These are phyloP conservation scores for Oxygymnocypris stewartii DNA, from an alignment of 2,113 vertebrate genomes.

Conservation along the genomic window DNA sequence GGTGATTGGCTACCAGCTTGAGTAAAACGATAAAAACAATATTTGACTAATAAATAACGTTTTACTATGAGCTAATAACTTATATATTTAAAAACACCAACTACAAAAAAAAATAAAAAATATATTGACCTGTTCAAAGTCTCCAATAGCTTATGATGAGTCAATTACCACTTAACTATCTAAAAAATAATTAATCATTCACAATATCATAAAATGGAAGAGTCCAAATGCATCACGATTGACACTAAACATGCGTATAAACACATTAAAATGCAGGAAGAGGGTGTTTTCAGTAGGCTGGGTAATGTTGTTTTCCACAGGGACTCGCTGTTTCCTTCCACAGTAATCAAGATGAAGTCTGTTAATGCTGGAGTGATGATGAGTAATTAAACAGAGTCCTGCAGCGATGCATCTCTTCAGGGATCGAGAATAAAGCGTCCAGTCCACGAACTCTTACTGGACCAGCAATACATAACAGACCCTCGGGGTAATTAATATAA, in stretches of 20 bases:
- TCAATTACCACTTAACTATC: neutral
- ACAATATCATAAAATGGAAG: neutral
- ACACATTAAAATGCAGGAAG: neutral
- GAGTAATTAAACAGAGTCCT: neutral
- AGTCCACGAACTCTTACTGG: neutral
- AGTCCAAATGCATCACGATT: too few species aligned
- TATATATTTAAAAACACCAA: neutral
- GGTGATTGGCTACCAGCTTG: neutral
- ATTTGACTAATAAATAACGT: neutral
- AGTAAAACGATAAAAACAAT: neutral
- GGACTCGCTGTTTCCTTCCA: neutral
- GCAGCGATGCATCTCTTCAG: neutral
- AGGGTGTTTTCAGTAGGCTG: constrained; percentile 28
- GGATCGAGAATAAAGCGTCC: neutral
- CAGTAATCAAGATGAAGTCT: constrained; percentile 9
- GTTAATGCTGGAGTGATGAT: neutral
- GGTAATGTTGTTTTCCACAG: neutral
- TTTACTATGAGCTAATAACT: neutral
- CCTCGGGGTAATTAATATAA: neutral
- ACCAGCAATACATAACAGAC: neutral
- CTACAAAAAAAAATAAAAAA: neutral
- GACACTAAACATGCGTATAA: neutral
- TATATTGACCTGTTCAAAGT: neutral
- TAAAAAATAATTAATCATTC: neutral
- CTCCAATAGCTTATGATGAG: neutral